Evolutionary conservation across 1,140 invertebrate genomes (phyloP), one percentile per base, ranked within the genome.

Genomic region (Helicoverpa armigera): DNA sequence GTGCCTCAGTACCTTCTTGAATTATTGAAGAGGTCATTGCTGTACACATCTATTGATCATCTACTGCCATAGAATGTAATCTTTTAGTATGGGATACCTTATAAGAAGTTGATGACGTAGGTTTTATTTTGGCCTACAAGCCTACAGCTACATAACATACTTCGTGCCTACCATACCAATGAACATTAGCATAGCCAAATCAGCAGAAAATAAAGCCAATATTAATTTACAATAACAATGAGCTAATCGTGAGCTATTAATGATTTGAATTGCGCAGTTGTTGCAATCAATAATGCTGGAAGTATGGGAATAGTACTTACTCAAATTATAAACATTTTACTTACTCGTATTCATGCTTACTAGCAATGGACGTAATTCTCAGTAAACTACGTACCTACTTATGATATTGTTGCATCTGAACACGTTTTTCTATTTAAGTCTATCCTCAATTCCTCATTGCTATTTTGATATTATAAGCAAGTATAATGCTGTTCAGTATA

Each of bases 211-310:
- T 58, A 16, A 58, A 31, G 7, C 2, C 5, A n/a, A 18, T 73
- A 58, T 73, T 58, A 43, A 58, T 73, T 73, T 73, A 73, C 53
- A 18, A 48, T 43, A 73, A 73, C 53, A 73, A 11, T 43, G 18
- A 2, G 43, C 11, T 9, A 9, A 5, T 43, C 7, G 5, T n/a
- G 2, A 54, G 4, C 9, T 9, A 13, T 1, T n/a, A 14, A 54
- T 53, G 29, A 35, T 29, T 73, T 16, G n/a, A 73, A 73, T 73
- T 43, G 43, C 70, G n/a, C 70, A 29, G 70, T 43, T 3, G 53
- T n/a, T 43, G 70, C 29, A 69, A 51, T 48, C 2, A 53, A 53
- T 29, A 43, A 43, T 9, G 35, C 18, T 70, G 48, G 9, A 18
- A 50, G 29, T 48, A 29, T n/a, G 13, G 29, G 11, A 23, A 23